Percentiles rank a stretch among this genome's conserved stretches.
Evolutionary conservation across 2,113 vertebrate species (phyloP).

Genomic region (Podilymbus podiceps): DNA sequence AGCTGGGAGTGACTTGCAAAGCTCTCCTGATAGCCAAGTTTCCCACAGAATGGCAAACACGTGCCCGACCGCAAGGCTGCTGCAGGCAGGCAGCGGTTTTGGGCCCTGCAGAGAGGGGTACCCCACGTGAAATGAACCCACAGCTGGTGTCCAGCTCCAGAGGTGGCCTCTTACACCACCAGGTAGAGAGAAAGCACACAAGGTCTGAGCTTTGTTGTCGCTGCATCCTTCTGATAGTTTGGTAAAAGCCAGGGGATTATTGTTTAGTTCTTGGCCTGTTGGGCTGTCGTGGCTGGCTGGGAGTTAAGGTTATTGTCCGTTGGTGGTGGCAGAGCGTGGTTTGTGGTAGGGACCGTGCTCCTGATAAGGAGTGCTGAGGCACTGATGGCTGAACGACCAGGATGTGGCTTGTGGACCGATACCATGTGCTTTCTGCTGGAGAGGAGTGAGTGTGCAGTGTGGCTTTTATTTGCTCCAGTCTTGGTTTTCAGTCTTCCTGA

Average conservation of each 20-base stretch:
- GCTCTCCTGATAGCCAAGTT: neutral
- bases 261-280: neutral
- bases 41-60: neutral
- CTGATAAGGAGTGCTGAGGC: neutral
- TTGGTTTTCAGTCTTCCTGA: neutral
- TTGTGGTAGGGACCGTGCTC: neutral
- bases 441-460: neutral
- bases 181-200: neutral
- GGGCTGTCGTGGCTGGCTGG: neutral
- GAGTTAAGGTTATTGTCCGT: neutral
- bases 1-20: neutral
- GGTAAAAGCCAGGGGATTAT: neutral
- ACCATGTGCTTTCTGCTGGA: neutral
- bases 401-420: conserved; percentile 18
- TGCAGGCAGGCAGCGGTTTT: neutral
- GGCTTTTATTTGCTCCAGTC: neutral
- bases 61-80: accelerated
- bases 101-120: neutral
- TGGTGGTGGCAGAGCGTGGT: neutral
- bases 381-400: neutral
- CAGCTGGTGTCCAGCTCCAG: neutral
- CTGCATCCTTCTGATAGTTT: neutral
- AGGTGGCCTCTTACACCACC: neutral
- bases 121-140: neutral
- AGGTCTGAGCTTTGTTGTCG: neutral